Conservation (phyloP, 2,113 vertebrate genomes). For the Phyllopteryx taeniolatus region DNA sequence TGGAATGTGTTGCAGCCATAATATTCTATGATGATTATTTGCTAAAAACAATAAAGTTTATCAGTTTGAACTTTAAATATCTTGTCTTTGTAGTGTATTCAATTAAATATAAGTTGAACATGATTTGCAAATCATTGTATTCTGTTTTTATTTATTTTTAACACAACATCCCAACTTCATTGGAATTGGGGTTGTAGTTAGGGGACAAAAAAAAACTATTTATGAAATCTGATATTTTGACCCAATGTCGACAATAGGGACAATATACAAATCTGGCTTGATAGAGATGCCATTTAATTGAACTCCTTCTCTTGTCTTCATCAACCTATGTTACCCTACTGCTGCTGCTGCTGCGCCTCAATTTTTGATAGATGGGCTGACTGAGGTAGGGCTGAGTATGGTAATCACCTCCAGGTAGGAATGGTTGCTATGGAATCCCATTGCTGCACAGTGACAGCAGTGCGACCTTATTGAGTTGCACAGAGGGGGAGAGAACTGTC, state of each 20-base stretch:
- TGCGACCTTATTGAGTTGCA: conserved; percentile 68
- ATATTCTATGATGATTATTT: no score
- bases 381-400: conserved; percentile 46
- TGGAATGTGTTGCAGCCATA: no score
- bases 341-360: conserved; percentile 30
- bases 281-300: conserved; percentile 2
- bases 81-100: no score
- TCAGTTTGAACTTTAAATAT: no score
- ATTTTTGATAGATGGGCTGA: conserved; percentile 38
- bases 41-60: no score
- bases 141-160: no score
- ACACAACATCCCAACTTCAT: no score
- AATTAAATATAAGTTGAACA: no score
- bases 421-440: conserved; percentile 66
- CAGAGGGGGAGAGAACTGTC: conserved; percentile 68
- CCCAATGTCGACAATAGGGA: neutral
- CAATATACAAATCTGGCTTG: neutral
- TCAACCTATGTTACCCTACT: neutral
- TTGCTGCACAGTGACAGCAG: conserved; percentile 76
- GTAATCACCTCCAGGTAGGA: conserved; percentile 57
- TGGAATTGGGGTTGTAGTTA: no score
- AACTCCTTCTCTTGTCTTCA: conserved; percentile 6
- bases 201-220: no score
- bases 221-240: neutral
- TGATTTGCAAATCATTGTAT: no score